Base-by-base conservation (phyloP, 1,140 invertebrate species). In the Zophobas atratus region DNA sequence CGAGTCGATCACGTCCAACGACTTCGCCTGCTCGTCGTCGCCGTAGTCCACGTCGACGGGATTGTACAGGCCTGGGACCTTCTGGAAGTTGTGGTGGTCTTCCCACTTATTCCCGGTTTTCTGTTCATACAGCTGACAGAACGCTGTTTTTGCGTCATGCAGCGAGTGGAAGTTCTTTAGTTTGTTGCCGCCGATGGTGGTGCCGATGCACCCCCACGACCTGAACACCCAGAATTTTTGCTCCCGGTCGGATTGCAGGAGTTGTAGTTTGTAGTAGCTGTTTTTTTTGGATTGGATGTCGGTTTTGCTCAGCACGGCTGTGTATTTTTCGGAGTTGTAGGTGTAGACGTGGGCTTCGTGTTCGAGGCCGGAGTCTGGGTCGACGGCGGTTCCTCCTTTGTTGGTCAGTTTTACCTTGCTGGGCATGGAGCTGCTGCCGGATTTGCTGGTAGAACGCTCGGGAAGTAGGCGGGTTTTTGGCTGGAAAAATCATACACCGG, bases 151-250 rank as follows among this genome's bases (percentile, higher is more conserved):
- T 0, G 95, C 95, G 0, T 92, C 88, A 0, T 91, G 53, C 5
- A 92, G 79, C 0, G 84, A 82, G 1, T 8, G 6, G 79, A 89
- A 91, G 0, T 87, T 80, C 51, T 97, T 94, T 0, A 94, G 77
- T 86, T 96, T 98, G 36, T 89, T 63, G 6, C 92, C 92, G 5
- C 97, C 98, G 82, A 98, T 96, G 0, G 92, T 94, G 0, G 98
- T 99, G 4, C 98, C 97, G 82, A 99, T 97, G 79, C 98, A 90
- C 32, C 98, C 98, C 98, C 98, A 99, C 0, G 96, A 78, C 41
- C 81, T 75, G 70, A 82, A 84, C 51, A 84, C 55, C 79, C 80
- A 83, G 82, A 88, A 95, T 89, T 88, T 90, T 4, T 91, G 88
- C 48, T 86, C 86, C 32, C 86, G 88, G 85, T 99, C 96, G 8